Evolutionary conservation across 2,888 invertebrate species (phyloP).

Genomic region (Drosophila leonis): DNA sequence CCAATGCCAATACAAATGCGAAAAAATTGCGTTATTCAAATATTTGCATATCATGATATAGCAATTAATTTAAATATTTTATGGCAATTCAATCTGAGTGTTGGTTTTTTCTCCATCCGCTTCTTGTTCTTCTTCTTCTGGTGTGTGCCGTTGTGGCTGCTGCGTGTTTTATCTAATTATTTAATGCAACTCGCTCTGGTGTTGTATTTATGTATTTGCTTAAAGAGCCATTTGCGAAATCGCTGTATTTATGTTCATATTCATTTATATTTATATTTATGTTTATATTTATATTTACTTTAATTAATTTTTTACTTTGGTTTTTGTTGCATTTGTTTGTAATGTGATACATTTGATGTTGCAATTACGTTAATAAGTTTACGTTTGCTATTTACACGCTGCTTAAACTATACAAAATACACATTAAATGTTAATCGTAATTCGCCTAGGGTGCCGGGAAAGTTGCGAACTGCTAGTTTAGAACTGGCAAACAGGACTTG

Average conservation of each 20-base stretch:
- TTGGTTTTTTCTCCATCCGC: neutral
- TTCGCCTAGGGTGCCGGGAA: conserved; percentile 17
- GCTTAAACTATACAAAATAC: conserved; percentile 64
- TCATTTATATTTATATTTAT: conserved; percentile 1
- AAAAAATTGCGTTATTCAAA: conserved; percentile 54
- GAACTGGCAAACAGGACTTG: conserved; percentile 37
- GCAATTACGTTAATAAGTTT: conserved; percentile 64
- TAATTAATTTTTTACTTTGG: conserved; percentile 5
- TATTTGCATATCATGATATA: conserved; percentile 64
- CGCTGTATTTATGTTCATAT: conserved; percentile 14
- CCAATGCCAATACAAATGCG: conserved; percentile 9
- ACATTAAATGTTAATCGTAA: conserved; percentile 61
- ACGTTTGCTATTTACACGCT: conserved; percentile 64
- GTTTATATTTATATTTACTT: neutral
- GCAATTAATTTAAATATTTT: conserved; percentile 71
- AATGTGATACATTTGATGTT: conserved; percentile 50
- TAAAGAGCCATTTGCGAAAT: conserved; percentile 48
- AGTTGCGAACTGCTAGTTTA: conserved; percentile 40
- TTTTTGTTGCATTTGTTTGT: conserved; percentile 13
- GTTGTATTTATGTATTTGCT: conserved; percentile 50
- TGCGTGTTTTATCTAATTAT: conserved; percentile 56
- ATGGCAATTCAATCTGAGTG: conserved; percentile 37
- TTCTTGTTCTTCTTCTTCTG: conserved; percentile 5
- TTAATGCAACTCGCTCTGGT: conserved; percentile 32
- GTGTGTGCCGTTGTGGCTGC: conserved; percentile 21